These are phyloP conservation scores for Drosophila ochracea DNA, from an alignment of 2,888 invertebrate species.

Conservation along the genomic window DNA sequence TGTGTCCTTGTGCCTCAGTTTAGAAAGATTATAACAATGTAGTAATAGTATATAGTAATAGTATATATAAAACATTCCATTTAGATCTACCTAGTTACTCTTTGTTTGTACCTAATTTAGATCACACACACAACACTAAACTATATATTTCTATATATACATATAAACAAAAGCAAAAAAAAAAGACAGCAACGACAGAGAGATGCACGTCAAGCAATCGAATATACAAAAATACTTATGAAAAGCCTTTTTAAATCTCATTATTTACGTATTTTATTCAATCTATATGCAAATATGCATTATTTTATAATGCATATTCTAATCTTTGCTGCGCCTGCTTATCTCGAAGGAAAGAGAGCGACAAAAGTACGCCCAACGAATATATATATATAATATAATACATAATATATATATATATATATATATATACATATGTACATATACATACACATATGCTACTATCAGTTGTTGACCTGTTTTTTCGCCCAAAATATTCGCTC, in stretches of 20 bases:
- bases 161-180: background rate
- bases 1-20: slow-evolving; percentile 18
- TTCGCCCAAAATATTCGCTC: slow-evolving; percentile 21
- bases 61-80: slow-evolving; percentile 44
- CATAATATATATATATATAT: background rate
- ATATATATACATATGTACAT: background rate
- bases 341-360: background rate
- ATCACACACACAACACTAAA: slow-evolving; percentile 8
- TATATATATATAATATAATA: background rate
- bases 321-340: slow-evolving; percentile 2
- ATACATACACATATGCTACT: background rate
- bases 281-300: background rate
- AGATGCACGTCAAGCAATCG: slow-evolving; percentile 39
- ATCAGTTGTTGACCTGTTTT: slow-evolving; percentile 34
- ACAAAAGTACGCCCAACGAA: slow-evolving; percentile 21
- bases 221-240: slow-evolving; percentile 34
- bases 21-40: slow-evolving; percentile 6
- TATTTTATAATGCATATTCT: background rate
- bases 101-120: slow-evolving; percentile 15
- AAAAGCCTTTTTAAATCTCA: background rate
- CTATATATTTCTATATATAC: background rate
- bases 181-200: slow-evolving; percentile 4
- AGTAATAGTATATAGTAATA: background rate
- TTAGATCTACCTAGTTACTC: slow-evolving; percentile 3
- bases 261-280: slow-evolving; percentile 9